Conservation (phyloP, 1,140 invertebrate species). For the Zaprionus davidi region DNA sequence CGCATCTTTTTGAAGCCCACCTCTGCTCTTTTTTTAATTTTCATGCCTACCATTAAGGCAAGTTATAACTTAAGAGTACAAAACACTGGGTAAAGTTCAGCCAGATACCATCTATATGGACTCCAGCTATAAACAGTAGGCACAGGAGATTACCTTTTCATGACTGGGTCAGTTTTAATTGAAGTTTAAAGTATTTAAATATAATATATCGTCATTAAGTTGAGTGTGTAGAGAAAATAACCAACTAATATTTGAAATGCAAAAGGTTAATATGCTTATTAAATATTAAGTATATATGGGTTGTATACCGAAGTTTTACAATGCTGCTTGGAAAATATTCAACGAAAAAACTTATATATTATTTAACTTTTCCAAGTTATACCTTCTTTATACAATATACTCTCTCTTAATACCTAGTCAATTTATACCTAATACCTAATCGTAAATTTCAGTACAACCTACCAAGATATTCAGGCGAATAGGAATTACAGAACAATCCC, state of each 20-base stretch:
- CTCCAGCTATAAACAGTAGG: not conserved
- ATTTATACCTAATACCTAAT: too few relatives aligned
- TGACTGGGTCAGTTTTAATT: not conserved
- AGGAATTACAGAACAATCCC: not conserved
- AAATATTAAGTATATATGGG: too few relatives aligned
- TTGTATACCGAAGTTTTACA: too few relatives aligned
- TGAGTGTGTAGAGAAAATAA: not conserved
- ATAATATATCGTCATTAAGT: not conserved
- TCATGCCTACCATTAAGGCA: slow-evolving; percentile 11
- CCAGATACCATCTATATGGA: not conserved
- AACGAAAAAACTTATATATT: too few relatives aligned
- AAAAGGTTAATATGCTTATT: too few relatives aligned
- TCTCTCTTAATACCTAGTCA: too few relatives aligned
- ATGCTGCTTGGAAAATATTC: too few relatives aligned
- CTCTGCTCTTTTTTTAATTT: not conserved
- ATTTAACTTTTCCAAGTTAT: too few relatives aligned
- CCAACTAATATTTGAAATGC: too few relatives aligned
- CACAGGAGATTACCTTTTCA: not conserved
- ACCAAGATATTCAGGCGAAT: not conserved
- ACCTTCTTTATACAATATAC: too few relatives aligned
- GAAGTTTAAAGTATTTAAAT: not conserved
- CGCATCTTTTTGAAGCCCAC: slow-evolving; percentile 15
- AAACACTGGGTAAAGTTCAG: not conserved
- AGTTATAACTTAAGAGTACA: not conserved
- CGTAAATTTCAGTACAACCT: too few relatives aligned